Evolutionary conservation across 2,797 vertebrate genomes (phyloP).

Genomic region (Molossus alvarezi): DNA sequence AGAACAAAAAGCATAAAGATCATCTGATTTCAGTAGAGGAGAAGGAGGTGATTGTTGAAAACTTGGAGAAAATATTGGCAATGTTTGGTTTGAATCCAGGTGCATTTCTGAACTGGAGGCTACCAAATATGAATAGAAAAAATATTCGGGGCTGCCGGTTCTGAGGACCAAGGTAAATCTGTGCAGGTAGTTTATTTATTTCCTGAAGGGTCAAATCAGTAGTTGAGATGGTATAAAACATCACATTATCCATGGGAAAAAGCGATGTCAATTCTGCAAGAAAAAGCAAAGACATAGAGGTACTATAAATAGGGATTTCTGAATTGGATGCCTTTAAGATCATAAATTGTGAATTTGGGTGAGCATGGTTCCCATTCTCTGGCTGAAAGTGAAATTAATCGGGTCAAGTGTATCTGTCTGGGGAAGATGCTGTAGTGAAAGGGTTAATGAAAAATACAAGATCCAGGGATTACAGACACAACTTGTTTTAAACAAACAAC

Average conservation of each 20-base stretch:
- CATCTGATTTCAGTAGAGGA: neutral
- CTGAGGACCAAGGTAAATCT: neutral
- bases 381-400: neutral
- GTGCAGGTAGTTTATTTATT: neutral
- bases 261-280: neutral
- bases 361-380: neutral
- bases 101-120: neutral
- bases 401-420: neutral
- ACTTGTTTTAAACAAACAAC: constrained; percentile 49
- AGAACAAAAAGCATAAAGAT: neutral
- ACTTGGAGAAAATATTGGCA: neutral
- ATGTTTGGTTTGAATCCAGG: neutral
- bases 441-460: constrained; percentile 12
- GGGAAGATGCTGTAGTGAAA: neutral
- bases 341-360: neutral
- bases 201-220: neutral
- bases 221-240: constrained; percentile 6
- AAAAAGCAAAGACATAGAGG: neutral
- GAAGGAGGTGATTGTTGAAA: neutral
- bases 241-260: neutral
- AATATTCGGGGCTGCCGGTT: neutral
- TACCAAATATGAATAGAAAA: neutral
- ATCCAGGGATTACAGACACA: neutral
- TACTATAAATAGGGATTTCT: neutral
- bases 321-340: neutral